These are phyloP conservation scores for Philereme transversata DNA, from an alignment of 2,888 invertebrate species.

Conservation along the genomic window DNA sequence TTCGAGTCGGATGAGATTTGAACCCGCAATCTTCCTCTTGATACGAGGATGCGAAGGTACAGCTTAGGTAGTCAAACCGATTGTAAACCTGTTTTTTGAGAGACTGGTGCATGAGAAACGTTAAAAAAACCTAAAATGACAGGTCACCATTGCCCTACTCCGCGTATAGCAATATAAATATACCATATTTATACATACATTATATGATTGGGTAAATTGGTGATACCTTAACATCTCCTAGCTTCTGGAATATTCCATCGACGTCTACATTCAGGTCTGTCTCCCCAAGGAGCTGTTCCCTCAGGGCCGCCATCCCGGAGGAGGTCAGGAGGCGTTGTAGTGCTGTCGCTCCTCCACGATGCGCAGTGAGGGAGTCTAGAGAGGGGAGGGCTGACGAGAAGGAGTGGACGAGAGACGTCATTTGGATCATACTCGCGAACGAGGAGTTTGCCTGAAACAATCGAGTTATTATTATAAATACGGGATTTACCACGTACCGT, in stretches of 20 bases:
- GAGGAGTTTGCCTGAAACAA: constrained; percentile 78
- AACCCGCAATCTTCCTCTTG: no score
- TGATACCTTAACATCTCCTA: constrained; percentile 59
- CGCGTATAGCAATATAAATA: no score
- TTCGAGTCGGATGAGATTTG: no score
- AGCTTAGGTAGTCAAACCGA: no score
- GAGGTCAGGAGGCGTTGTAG: constrained; percentile 52
- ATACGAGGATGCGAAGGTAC: no score
- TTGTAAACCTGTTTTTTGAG: no score
- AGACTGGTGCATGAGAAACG: no score
- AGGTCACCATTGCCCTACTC: no score
- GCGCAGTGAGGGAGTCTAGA: constrained; percentile 53
- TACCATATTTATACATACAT: no score
- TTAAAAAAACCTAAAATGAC: no score
- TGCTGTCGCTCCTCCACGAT: constrained; percentile 58
- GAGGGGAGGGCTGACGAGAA: constrained; percentile 65
- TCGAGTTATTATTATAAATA: not conserved
- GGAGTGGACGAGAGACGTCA: constrained; percentile 66
- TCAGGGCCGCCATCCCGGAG: constrained; percentile 52
- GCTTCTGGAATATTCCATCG: constrained; percentile 55
- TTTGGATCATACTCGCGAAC: constrained; percentile 75
- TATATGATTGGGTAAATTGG: no score
- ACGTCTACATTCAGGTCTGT: constrained; percentile 53
- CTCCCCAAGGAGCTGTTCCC: constrained; percentile 49
- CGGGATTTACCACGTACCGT: no score